phyloP scores from a whole-genome alignment of 30 jellyfish, hydroid and myxozoan species.

The Clytia hemisphaerica region DNA sequence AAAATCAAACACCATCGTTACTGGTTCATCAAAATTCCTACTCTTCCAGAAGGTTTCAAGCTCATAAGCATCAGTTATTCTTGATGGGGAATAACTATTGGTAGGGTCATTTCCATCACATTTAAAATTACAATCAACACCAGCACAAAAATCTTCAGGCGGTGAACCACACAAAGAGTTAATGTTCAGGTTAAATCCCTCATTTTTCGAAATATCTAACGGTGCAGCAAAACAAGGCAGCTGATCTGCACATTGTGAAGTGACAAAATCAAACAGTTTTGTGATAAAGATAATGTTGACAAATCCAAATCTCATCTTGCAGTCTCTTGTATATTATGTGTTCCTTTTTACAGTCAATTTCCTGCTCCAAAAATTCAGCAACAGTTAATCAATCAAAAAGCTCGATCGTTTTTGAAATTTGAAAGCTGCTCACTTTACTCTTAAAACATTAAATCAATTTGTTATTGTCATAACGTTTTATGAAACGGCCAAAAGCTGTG shows the following conservation, averaged over 20 bases:
- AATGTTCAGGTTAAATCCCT: slow-evolving; percentile 11
- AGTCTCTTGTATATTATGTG: no score
- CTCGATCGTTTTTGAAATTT: no score
- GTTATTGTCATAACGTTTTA: no score
- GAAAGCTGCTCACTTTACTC: no score
- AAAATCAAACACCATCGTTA: slow-evolving; percentile 56
- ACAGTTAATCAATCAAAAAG: no score
- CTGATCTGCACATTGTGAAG: slow-evolving; percentile 32
- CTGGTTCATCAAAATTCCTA: slow-evolving; percentile 82
- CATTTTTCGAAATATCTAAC: slow-evolving; percentile 23
- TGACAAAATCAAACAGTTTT: neutral
- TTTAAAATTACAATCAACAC: slow-evolving; percentile 30
- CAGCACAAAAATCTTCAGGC: slow-evolving; percentile 49
- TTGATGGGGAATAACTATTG: slow-evolving; percentile 40
- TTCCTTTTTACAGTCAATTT: no score
- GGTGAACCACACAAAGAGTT: slow-evolving; percentile 87
- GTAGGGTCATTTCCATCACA: slow-evolving; percentile 66
- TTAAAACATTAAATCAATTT: no score
- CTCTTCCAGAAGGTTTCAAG: slow-evolving; percentile 84
- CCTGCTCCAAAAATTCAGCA: no score
- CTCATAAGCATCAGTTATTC: slow-evolving; percentile 42
- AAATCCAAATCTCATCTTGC: no score
- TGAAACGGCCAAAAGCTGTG: no score
- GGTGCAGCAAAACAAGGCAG: slow-evolving; percentile 73
- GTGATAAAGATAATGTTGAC: neutral